Percentiles rank a stretch among this genome's conserved stretches.
Evolutionary conservation across 2,797 vertebrate species (phyloP).

Genomic region (Myripristis murdjan): DNA sequence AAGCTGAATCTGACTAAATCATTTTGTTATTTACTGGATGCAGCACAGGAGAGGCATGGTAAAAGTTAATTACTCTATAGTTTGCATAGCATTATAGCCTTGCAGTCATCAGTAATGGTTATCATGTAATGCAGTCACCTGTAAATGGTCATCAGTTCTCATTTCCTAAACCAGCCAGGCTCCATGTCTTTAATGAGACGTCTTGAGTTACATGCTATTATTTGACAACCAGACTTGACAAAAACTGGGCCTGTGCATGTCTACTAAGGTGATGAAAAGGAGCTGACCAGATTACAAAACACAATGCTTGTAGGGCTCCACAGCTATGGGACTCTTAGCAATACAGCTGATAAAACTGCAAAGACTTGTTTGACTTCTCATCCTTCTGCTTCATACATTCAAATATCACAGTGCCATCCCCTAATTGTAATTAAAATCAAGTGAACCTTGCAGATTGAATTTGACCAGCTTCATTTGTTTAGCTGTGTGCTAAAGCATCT

Average conservation of each 20-base stretch:
- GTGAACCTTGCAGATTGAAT: conserved; percentile 29
- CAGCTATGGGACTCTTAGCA: no score
- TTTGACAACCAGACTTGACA: no score
- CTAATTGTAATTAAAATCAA: conserved; percentile 6
- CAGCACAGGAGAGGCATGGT: neutral
- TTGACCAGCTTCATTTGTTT: conserved; percentile 45
- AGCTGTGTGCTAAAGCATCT: conserved; percentile 4
- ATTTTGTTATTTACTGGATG: neutral
- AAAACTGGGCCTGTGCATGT: no score
- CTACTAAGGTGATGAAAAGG: no score
- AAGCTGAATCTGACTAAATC: conserved; percentile 13
- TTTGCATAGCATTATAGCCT: conserved; percentile 4
- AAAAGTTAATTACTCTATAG: conserved; percentile 4
- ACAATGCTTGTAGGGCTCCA: no score
- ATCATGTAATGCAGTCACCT: no score
- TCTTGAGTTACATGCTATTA: neutral
- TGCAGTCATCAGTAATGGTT: no score
- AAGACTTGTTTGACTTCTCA: neutral
- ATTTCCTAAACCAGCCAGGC: neutral
- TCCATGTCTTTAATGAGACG: neutral
- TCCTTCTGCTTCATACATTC: neutral
- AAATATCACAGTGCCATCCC: no score
- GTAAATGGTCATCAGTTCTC: no score
- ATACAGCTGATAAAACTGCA: neutral
- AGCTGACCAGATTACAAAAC: no score